Conservation (phyloP, 2,888 invertebrate species). For the Digitonthophagus gazella region DNA sequence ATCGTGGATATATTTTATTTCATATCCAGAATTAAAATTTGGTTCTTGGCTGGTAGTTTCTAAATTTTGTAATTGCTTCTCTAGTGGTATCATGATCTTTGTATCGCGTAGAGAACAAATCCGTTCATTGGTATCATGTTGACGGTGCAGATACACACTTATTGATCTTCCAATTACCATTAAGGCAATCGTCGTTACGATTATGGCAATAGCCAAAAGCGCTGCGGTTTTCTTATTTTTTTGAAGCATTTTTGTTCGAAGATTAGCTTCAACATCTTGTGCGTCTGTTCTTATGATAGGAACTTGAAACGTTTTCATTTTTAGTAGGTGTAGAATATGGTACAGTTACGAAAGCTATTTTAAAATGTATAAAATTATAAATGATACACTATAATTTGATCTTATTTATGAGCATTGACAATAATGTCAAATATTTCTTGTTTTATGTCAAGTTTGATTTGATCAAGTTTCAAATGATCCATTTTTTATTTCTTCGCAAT, state of each 20-base stretch:
- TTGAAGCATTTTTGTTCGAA: neutral
- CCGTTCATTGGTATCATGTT: neutral
- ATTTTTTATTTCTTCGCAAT: too few species aligned
- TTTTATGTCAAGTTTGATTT: too few species aligned
- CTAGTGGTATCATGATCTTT: neutral
- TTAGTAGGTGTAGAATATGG: too few species aligned
- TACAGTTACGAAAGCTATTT: too few species aligned
- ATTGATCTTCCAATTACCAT: neutral
- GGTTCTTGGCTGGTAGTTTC: too few species aligned
- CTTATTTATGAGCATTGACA: too few species aligned
- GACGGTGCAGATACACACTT: neutral
- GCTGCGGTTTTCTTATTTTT: neutral
- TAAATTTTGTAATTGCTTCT: too few species aligned
- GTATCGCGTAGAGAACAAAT: neutral
- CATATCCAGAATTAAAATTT: neutral
- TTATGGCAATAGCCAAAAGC: neutral
- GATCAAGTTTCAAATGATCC: too few species aligned
- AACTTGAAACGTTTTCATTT: neutral
- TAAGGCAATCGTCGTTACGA: neutral
- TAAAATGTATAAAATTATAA: too few species aligned
- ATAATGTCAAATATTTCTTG: too few species aligned
- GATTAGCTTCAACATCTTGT: neutral
- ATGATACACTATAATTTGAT: too few species aligned
- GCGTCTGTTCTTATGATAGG: neutral
- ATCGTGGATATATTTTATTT: neutral